Percentiles rank a stretch among this genome's conserved stretches.
Conservation (phyloP, 2,797 vertebrate species). For the Orestias chungarensis region DNA sequence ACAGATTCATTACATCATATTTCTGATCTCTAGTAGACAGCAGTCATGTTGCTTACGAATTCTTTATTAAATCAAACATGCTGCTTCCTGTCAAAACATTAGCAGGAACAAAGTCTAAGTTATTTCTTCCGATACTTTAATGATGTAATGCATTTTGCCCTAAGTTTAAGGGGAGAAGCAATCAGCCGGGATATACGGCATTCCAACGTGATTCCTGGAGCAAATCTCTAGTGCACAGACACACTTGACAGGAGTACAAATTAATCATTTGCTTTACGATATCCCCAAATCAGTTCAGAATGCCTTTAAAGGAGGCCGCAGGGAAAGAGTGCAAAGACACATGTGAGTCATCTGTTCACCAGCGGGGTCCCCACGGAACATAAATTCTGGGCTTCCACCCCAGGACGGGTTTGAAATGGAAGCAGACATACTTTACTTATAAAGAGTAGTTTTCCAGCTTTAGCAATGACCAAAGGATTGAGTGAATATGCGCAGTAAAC, state of each 20-base stretch:
- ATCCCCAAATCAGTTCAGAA: conserved; percentile 80
- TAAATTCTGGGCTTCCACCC: conserved; percentile 72
- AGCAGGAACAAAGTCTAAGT: conserved; percentile 70
- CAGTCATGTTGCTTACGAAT: conserved; percentile 15
- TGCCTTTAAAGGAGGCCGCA: conserved; percentile 67
- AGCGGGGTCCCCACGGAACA: conserved; percentile 56
- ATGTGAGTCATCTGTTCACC: conserved; percentile 75
- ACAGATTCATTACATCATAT: conserved; percentile 60
- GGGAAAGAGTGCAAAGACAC: conserved; percentile 63
- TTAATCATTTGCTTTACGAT: conserved; percentile 83
- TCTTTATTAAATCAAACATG: conserved; percentile 79
- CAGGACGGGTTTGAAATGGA: conserved; percentile 54
- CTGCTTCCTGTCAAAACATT: conserved; percentile 73
- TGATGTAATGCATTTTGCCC: conserved; percentile 75
- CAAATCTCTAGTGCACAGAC: conserved; percentile 67
- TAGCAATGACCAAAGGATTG: conserved; percentile 52
- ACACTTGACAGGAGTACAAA: conserved; percentile 79
- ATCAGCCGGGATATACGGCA: conserved; percentile 78
- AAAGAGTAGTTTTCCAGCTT: conserved; percentile 71
- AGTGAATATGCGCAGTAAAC: conserved; percentile 13
- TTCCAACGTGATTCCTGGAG: conserved; percentile 76
- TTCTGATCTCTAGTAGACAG: neutral
- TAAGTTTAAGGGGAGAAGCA: conserved; percentile 65
- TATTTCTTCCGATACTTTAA: conserved; percentile 78
- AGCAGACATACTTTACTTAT: conserved; percentile 73